Evolutionary conservation across 1,140 invertebrate genomes (phyloP).

Genomic region (Drosophila lini): DNA sequence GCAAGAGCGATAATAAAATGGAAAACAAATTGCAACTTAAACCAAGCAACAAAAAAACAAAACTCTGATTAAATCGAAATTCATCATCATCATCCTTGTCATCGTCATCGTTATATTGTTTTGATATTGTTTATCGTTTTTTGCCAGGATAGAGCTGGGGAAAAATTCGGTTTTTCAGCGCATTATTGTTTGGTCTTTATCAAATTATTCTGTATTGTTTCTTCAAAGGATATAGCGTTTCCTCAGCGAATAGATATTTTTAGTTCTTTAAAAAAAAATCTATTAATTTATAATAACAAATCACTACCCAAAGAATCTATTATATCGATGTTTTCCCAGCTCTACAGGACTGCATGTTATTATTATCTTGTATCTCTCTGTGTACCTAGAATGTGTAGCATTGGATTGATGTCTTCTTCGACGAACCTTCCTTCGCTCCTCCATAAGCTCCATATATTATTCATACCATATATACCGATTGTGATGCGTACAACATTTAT

Average conservation of each 20-base stretch:
- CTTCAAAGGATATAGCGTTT: too few species aligned
- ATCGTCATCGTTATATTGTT: conserved; percentile 5
- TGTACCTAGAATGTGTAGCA: conserved; percentile 31
- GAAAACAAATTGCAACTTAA: conserved; percentile 78
- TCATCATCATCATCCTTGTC: conserved; percentile 7
- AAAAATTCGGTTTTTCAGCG: not conserved
- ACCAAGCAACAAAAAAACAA: conserved; percentile 48
- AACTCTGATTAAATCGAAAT: conserved; percentile 54
- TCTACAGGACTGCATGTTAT: conserved; percentile 14
- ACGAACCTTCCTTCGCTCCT: conserved; percentile 12
- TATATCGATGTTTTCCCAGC: not conserved
- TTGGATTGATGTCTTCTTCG: conserved; percentile 36
- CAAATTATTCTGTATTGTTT: not conserved
- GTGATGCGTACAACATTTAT: conserved; percentile 46
- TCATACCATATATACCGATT: conserved; percentile 31
- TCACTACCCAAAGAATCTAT: not conserved
- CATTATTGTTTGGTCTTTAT: not conserved
- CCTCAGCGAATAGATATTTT: too few species aligned
- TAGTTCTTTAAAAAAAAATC: not conserved
- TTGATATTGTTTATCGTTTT: not conserved
- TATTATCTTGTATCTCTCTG: conserved; percentile 13
- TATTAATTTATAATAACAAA: too few species aligned
- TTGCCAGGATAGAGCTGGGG: not conserved
- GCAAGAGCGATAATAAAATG: conserved; percentile 79
- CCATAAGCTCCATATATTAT: conserved; percentile 23